phyloP scores from a whole-genome alignment of 2,888 invertebrate genomes.

The Eupeodes latifasciatus region DNA sequence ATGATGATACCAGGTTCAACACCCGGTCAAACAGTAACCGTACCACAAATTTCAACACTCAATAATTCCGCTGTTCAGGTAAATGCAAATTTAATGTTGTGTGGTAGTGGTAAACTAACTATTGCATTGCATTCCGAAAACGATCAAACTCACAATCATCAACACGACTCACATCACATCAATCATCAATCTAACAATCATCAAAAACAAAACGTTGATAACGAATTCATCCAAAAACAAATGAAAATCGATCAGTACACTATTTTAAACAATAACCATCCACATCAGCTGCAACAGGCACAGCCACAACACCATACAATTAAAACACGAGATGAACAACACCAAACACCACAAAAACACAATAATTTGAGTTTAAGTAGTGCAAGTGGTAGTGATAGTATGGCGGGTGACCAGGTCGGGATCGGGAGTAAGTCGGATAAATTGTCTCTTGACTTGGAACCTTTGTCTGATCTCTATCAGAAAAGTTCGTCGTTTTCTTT shows the following conservation, averaged over 20 bases:
- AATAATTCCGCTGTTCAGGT: constrained; percentile 73
- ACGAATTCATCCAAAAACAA: constrained; percentile 70
- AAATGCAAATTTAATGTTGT: constrained; percentile 72
- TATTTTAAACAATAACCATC: constrained; percentile 51
- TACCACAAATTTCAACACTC: constrained; percentile 78
- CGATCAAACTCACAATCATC: constrained; percentile 66
- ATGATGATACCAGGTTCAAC: constrained; percentile 59
- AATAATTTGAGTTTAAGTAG: constrained; percentile 73
- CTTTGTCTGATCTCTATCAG: constrained; percentile 80
- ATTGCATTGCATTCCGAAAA: constrained; percentile 69
- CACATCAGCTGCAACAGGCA: constrained; percentile 64
- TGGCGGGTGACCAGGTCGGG: constrained; percentile 26
- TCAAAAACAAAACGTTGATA: constrained; percentile 72
- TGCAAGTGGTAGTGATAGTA: constrained; percentile 71
- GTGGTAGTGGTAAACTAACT: constrained; percentile 74
- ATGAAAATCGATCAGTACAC: constrained; percentile 69
- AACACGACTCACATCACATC: constrained; percentile 55
- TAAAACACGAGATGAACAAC: constrained; percentile 63
- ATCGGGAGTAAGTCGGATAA: constrained; percentile 42
- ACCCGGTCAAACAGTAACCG: constrained; percentile 57
- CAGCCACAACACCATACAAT: constrained; percentile 78
- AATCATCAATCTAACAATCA: constrained; percentile 58
- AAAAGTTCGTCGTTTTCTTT: constrained; percentile 81
- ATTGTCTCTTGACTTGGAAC: constrained; percentile 79
- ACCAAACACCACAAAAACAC: constrained; percentile 63